These are phyloP conservation scores for Gavialis gangeticus DNA, from an alignment of 2,113 vertebrate genomes.

Conservation along the genomic window DNA sequence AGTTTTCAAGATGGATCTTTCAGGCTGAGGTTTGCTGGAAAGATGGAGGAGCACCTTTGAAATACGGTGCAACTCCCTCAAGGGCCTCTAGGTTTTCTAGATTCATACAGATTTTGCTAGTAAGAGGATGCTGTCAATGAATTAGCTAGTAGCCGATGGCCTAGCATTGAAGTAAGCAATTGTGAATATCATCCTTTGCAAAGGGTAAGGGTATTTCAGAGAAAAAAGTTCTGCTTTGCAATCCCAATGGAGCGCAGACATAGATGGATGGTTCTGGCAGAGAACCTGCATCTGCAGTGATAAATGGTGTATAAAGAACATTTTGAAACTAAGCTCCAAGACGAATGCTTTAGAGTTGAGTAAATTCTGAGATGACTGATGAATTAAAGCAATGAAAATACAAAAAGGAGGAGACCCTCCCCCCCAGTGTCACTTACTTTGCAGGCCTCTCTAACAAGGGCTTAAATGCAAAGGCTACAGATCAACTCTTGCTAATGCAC, in stretches of 20 bases:
- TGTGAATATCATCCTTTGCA: not conserved
- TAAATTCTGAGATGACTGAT: slow-evolving; percentile 41
- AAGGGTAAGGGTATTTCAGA: not conserved
- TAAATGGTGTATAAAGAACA: slow-evolving; percentile 56
- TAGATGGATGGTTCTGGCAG: slow-evolving; percentile 14
- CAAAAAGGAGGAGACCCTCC: not conserved
- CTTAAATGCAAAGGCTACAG: not conserved
- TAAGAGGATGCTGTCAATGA: not conserved
- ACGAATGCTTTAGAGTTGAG: slow-evolving; percentile 52
- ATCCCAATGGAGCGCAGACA: slow-evolving; percentile 14
- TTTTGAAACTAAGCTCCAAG: slow-evolving; percentile 38
- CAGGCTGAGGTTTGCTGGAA: not conserved
- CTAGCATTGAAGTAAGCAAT: slow-evolving; percentile 11
- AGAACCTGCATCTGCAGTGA: slow-evolving; percentile 31
- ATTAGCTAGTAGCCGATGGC: not conserved
- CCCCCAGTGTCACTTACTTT: not conserved
- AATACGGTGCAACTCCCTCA: not conserved
- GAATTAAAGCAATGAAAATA: slow-evolving; percentile 12
- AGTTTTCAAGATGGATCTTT: not conserved
- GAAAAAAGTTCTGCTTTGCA: slow-evolving; percentile 25
- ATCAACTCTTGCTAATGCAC: not conserved
- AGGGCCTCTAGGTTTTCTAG: not conserved
- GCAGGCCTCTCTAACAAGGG: not conserved
- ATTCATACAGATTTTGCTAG: not conserved
- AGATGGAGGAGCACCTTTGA: not conserved